phyloP scores from a whole-genome alignment of 2,888 invertebrate species.

The Standfussiana lucernea region DNA sequence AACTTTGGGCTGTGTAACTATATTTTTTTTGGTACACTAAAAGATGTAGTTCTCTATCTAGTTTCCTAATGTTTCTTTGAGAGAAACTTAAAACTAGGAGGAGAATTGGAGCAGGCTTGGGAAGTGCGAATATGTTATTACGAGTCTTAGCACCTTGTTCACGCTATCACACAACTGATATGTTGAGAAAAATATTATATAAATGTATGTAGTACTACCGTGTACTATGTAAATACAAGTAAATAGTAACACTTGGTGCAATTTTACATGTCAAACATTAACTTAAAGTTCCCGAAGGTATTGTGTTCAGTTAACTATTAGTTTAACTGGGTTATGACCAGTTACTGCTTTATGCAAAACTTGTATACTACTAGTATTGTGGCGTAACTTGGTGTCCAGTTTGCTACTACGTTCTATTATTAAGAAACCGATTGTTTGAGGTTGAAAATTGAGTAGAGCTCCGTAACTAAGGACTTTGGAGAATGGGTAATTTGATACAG shows the following conservation, averaged over 20 bases:
- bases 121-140: neutral
- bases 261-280: constrained; percentile 27
- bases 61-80: neutral
- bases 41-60: neutral
- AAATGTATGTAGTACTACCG: neutral
- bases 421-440: constrained; percentile 55
- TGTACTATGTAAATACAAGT: neutral
- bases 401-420: constrained; percentile 44
- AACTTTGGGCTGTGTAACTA: neutral
- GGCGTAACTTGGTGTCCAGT: constrained; percentile 48
- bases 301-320: constrained; percentile 47
- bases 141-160: constrained; percentile 21
- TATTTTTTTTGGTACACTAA: neutral
- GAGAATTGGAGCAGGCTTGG: neutral
- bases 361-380: constrained; percentile 44
- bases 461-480: constrained; percentile 26
- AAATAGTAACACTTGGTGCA: constrained; percentile 8
- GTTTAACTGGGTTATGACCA: constrained; percentile 56
- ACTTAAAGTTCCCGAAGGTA: constrained; percentile 45
- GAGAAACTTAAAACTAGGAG: neutral
- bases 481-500: constrained; percentile 52
- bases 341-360: constrained; percentile 47
- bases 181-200: constrained; percentile 19
- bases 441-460: constrained; percentile 47
- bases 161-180: constrained; percentile 1